A percentile compares a stretch with the other conserved stretches of the same genome.
phyloP scores from a whole-genome alignment of 1,140 invertebrate species.

The Parapsyche elsis region DNA sequence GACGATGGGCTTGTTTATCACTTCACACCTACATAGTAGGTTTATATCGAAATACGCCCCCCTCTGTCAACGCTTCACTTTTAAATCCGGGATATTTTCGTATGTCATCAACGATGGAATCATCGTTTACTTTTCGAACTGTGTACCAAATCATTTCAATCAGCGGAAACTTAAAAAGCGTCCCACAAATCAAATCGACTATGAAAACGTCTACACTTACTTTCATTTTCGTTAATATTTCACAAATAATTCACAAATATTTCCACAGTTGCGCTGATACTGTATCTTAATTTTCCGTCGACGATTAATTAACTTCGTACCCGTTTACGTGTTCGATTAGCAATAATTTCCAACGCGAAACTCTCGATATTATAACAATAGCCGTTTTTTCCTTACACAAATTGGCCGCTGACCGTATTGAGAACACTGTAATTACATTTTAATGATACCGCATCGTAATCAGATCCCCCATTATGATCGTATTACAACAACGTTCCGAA shows the following conservation, averaged over 20 bases:
- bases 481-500: neutral
- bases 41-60: slow-evolving; percentile 2
- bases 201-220: no score
- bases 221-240: no score
- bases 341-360: neutral
- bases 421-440: slow-evolving; percentile 21
- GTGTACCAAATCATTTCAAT: neutral
- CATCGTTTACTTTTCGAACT: neutral
- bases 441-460: slow-evolving; percentile 20
- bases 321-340: neutral
- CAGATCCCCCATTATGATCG: slow-evolving; percentile 19
- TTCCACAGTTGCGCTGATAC: neutral
- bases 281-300: neutral
- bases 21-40: neutral
- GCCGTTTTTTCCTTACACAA: neutral
- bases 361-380: neutral
- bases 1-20: slow-evolving; percentile 2
- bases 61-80: neutral
- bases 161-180: neutral
- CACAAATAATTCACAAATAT: no score
- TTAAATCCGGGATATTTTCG: neutral
- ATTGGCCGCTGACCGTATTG: neutral
- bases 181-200: no score
- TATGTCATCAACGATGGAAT: neutral
- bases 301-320: neutral